Conservation (phyloP, 2,888 invertebrate genomes). For the Molorchus minor region DNA sequence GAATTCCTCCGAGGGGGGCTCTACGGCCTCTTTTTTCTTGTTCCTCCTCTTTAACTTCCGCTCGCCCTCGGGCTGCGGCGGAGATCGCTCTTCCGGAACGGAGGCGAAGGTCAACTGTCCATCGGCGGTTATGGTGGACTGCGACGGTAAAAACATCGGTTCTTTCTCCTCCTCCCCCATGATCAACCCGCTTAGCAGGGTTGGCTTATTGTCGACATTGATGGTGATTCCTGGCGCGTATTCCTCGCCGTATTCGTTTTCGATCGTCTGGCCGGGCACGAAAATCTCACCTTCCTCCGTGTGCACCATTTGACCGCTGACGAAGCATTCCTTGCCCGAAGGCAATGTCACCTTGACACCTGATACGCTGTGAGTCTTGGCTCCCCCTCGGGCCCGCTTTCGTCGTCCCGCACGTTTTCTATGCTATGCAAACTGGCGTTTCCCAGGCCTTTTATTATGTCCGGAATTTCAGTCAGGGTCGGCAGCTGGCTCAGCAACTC, state of each 20-base stretch:
- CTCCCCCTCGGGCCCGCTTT: conserved; percentile 34
- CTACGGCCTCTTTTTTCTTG: conserved; percentile 34
- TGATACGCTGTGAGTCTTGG: conserved; percentile 48
- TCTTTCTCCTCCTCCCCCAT: conserved; percentile 68
- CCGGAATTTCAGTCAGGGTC: conserved; percentile 70
- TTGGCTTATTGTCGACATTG: conserved; percentile 72
- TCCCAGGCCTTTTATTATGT: conserved; percentile 70
- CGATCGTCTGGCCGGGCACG: conserved; percentile 78
- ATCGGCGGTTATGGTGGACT: conserved; percentile 69
- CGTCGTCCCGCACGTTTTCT: conserved; percentile 59
- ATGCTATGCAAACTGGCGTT: conserved; percentile 69
- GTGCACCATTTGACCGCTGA: conserved; percentile 76
- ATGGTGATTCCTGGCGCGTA: conserved; percentile 81
- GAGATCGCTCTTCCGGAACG: conserved; percentile 57
- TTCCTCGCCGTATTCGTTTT: conserved; percentile 72
- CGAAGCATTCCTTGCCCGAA: conserved; percentile 74
- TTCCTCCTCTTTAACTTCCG: conserved; percentile 46
- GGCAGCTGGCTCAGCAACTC: conserved; percentile 70
- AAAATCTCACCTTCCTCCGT: conserved; percentile 76
- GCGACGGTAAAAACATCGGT: conserved; percentile 76
- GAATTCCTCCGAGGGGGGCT: conserved; percentile 40
- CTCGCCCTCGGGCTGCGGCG: conserved; percentile 52
- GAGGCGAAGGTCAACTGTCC: conserved; percentile 61
- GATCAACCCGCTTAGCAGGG: conserved; percentile 78
- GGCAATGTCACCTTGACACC: conserved; percentile 65